A percentile compares a stretch with the other conserved stretches of the same genome.
Evolutionary conservation across 2,888 invertebrate species (phyloP).

Genomic region (Teleogryllus oceanicus): DNA sequence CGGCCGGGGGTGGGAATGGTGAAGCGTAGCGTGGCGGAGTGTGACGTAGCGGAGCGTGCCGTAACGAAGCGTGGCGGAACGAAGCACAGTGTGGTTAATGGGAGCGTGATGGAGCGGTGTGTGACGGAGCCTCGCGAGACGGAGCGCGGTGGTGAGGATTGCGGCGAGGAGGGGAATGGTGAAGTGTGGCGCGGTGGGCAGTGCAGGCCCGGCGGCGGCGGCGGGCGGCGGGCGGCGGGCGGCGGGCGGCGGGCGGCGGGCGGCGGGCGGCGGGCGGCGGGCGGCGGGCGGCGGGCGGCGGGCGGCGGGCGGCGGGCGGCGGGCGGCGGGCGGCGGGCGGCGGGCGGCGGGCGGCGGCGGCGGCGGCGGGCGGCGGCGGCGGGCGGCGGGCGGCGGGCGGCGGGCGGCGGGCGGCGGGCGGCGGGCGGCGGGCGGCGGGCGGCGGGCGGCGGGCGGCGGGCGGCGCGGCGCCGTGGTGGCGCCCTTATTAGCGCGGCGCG

Average conservation of each 20-base stretch:
- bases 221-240: too few relatives aligned
- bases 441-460: neutral
- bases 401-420: neutral
- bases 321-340: neutral
- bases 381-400: neutral
- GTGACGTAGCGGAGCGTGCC: neutral
- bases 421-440: neutral
- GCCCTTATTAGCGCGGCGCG: neutral
- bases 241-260: neutral
- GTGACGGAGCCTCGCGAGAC: neutral
- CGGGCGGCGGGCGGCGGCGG: neutral
- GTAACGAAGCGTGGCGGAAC: neutral
- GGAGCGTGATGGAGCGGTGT: neutral
- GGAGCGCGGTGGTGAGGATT: neutral
- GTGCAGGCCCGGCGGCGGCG: too few relatives aligned
- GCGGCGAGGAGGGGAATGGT: neutral
- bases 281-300: neutral
- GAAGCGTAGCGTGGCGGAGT: too few relatives aligned
- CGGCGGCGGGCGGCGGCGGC: neutral
- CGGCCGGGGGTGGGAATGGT: too few relatives aligned
- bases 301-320: neutral
- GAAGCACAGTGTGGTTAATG: neutral
- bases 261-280: neutral
- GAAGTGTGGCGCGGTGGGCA: neutral
- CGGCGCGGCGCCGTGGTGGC: neutral